Percentiles rank a stretch among this genome's conserved stretches.
phyloP scores from a whole-genome alignment of 2,888 invertebrate genomes.

The Hydriomena furcata region DNA sequence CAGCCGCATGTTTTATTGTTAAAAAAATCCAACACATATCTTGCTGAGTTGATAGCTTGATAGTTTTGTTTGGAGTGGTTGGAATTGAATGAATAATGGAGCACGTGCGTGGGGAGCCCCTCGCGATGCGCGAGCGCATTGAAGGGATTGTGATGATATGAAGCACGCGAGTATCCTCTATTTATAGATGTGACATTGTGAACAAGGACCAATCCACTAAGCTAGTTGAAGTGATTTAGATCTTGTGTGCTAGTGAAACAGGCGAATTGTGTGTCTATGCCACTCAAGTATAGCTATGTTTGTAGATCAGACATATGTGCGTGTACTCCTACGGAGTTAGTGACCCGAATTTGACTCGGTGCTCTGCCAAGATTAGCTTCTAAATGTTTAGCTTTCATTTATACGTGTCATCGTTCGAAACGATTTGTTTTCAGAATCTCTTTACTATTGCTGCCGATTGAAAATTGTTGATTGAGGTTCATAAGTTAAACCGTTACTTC shows the following conservation, averaged over 20 bases:
- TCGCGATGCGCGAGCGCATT: slow-evolving; percentile 63
- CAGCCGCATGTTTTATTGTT: slow-evolving; percentile 10
- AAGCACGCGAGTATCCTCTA: slow-evolving; percentile 62
- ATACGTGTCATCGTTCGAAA: slow-evolving; percentile 22
- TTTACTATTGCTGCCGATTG: too few species aligned
- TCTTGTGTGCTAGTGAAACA: slow-evolving; percentile 6
- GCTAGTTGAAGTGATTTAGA: slow-evolving; percentile 15
- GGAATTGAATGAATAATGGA: slow-evolving; percentile 61
- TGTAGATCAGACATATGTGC: slow-evolving; percentile 41
- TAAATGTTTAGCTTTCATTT: slow-evolving; percentile 41
- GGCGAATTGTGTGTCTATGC: background rate
- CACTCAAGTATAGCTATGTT: slow-evolving; percentile 3
- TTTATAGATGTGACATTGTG: slow-evolving; percentile 54
- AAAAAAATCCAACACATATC: slow-evolving; percentile 22
- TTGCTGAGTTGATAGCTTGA: slow-evolving; percentile 44
- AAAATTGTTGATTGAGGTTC: too few species aligned
- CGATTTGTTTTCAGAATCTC: background rate
- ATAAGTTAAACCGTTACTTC: too few species aligned
- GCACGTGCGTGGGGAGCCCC: slow-evolving; percentile 70
- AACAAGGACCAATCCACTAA: slow-evolving; percentile 33
- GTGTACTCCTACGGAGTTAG: slow-evolving; percentile 50
- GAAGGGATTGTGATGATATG: slow-evolving; percentile 46
- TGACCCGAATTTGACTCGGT: slow-evolving; percentile 65
- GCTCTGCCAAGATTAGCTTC: slow-evolving; percentile 63
- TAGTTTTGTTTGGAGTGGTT: slow-evolving; percentile 58